Evolutionary conservation across 2,888 invertebrate genomes (phyloP).

Genomic region (Cordylochernes scorpioides): DNA sequence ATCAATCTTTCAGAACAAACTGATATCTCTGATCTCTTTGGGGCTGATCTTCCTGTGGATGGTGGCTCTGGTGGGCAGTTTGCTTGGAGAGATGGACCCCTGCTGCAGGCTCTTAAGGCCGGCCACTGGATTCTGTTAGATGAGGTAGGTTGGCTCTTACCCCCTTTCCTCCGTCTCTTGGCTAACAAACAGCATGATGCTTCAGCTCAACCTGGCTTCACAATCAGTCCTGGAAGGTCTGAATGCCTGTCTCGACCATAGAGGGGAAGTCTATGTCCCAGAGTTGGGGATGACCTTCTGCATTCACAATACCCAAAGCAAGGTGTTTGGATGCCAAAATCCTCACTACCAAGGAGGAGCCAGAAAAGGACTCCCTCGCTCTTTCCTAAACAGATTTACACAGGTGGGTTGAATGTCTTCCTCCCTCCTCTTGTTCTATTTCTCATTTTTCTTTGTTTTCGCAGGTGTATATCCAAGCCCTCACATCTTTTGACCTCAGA

Average conservation of each 20-base stretch:
- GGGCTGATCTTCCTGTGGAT: slow-evolving; percentile 83
- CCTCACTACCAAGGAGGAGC: slow-evolving; percentile 85
- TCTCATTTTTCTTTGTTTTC: slow-evolving; percentile 7
- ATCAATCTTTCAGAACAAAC: slow-evolving; percentile 98
- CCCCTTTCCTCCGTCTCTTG: too few species aligned
- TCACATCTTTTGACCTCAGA: slow-evolving; percentile 34
- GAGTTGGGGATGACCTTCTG: slow-evolving; percentile 66
- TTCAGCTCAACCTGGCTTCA: slow-evolving; percentile 67
- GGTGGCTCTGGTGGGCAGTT: slow-evolving; percentile 60
- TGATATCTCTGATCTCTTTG: slow-evolving; percentile 86
- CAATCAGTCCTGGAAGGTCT: slow-evolving; percentile 94
- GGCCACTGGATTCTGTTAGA: slow-evolving; percentile 91
- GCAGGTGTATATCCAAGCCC: slow-evolving; percentile 32
- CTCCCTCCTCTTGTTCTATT: neutral
- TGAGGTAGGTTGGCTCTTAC: slow-evolving; percentile 39
- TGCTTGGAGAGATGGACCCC: slow-evolving; percentile 83
- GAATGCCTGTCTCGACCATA: slow-evolving; percentile 91
- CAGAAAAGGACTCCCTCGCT: slow-evolving; percentile 74
- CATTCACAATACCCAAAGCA: slow-evolving; percentile 37
- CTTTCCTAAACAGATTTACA: slow-evolving; percentile 88
- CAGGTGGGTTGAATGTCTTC: slow-evolving; percentile 35
- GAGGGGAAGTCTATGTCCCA: slow-evolving; percentile 81
- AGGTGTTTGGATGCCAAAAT: slow-evolving; percentile 92
- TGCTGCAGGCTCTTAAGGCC: slow-evolving; percentile 64
- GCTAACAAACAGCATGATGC: slow-evolving; percentile 3